Evolutionary conservation across 2,113 vertebrate species (phyloP).

Genomic region (Butorides virescens): DNA sequence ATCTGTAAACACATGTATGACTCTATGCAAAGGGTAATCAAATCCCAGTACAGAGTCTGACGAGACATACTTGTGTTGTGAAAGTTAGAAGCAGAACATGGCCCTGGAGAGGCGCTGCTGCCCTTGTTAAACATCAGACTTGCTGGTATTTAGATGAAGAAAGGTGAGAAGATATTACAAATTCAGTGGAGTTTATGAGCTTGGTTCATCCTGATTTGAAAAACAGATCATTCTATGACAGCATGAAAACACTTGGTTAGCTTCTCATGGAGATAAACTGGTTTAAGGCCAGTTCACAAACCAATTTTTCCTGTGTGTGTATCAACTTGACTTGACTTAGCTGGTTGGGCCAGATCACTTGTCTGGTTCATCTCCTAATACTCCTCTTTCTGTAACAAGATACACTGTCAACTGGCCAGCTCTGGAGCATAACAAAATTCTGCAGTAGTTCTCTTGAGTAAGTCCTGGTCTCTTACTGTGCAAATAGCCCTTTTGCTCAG

Average conservation of each 20-base stretch:
- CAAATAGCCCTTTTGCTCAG: background rate
- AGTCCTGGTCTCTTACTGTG: background rate
- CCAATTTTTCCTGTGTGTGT: background rate
- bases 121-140: background rate
- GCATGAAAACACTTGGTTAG: background rate
- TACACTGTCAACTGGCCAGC: background rate
- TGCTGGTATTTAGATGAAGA: background rate
- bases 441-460: background rate
- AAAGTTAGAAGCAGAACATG: fast-evolving
- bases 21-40: background rate
- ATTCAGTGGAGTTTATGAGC: background rate
- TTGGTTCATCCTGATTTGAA: background rate
- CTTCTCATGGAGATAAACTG: background rate
- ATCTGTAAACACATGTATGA: background rate
- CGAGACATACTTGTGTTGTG: background rate
- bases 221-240: background rate
- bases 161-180: background rate
- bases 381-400: background rate
- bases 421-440: background rate
- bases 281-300: background rate
- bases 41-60: background rate
- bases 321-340: background rate
- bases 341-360: background rate
- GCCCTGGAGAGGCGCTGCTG: background rate
- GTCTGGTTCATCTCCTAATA: background rate